phyloP scores from a whole-genome alignment of 2,113 vertebrate genomes.

The Phrynocephalus versicolor region DNA sequence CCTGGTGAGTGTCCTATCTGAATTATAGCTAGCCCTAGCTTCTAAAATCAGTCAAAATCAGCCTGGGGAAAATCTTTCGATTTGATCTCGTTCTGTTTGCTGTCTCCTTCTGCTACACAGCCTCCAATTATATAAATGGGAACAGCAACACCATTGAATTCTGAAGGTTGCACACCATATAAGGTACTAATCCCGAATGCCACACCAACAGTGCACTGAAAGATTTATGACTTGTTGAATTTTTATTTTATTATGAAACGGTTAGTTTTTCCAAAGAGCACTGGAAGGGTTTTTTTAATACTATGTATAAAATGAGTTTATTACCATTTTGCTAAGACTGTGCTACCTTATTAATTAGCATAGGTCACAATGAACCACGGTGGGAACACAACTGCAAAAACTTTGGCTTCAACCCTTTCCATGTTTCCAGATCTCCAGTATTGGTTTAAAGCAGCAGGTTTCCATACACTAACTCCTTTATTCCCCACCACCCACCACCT shows the following conservation, averaged over 20 bases:
- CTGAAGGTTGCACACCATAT: neutral
- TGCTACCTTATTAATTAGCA: conserved; percentile 9
- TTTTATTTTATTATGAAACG: conserved; percentile 4
- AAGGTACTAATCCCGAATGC: neutral
- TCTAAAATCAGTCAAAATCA: too few relatives aligned
- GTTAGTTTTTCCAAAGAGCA: neutral
- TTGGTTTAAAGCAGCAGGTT: conserved; percentile 11
- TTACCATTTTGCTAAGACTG: conserved; percentile 3
- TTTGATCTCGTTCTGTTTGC: neutral
- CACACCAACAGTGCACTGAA: neutral
- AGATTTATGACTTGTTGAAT: neutral
- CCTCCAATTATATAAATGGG: neutral
- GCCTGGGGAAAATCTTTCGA: neutral
- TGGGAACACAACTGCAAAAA: conserved; percentile 7
- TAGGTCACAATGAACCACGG: neutral
- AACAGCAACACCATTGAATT: neutral
- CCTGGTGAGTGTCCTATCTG: too few relatives aligned
- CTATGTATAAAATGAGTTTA: conserved; percentile 19
- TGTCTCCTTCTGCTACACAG: neutral
- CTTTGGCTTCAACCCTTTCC: neutral
- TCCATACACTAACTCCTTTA: neutral
- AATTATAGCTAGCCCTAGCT: too few relatives aligned
- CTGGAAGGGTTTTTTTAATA: conserved; percentile 8
- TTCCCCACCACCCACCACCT: neutral
- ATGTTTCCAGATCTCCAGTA: conserved; percentile 19